Percentiles rank a stretch among this genome's conserved stretches.
Evolutionary conservation across 2,113 vertebrate genomes (phyloP).

Genomic region (Collichthys lucidus): DNA sequence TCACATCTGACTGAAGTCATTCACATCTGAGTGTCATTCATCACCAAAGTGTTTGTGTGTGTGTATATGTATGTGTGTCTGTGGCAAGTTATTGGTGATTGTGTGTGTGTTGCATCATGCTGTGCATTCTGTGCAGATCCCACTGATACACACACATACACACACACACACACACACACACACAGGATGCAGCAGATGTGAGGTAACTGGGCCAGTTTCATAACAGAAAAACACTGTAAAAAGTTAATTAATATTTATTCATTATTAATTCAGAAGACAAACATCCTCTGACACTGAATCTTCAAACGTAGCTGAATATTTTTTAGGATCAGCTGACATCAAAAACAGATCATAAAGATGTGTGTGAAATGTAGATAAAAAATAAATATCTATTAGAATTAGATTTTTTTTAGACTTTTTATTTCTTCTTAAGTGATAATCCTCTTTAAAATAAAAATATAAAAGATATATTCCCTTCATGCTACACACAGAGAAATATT

Average conservation of each 20-base stretch:
- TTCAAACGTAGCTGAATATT: background rate
- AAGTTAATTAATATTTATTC: background rate
- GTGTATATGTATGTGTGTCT: slow-evolving; percentile 31
- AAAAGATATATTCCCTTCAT: no score
- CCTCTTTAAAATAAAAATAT: no score
- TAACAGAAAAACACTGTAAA: background rate
- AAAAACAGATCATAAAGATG: background rate
- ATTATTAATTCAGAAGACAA: slow-evolving; percentile 28
- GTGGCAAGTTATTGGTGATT: slow-evolving; percentile 43
- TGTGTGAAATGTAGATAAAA: background rate
- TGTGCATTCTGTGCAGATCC: slow-evolving; percentile 47
- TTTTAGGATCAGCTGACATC: background rate
- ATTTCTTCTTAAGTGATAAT: no score
- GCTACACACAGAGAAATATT: no score
- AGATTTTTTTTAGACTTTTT: no score
- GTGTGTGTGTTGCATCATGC: slow-evolving; percentile 72
- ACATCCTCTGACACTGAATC: slow-evolving; percentile 6
- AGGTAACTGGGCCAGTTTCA: slow-evolving; percentile 35
- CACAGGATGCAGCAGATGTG: slow-evolving; percentile 30
- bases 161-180: slow-evolving; percentile 6
- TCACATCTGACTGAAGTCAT: slow-evolving; percentile 19
- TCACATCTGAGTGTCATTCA: slow-evolving; percentile 44
- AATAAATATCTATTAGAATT: background rate
- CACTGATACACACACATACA: slow-evolving; percentile 5
- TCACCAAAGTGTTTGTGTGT: slow-evolving; percentile 8